Percentiles rank a stretch among this genome's conserved stretches.
Evolutionary conservation across 2,113 vertebrate genomes (phyloP).

Genomic region (Oreochromis niloticus): DNA sequence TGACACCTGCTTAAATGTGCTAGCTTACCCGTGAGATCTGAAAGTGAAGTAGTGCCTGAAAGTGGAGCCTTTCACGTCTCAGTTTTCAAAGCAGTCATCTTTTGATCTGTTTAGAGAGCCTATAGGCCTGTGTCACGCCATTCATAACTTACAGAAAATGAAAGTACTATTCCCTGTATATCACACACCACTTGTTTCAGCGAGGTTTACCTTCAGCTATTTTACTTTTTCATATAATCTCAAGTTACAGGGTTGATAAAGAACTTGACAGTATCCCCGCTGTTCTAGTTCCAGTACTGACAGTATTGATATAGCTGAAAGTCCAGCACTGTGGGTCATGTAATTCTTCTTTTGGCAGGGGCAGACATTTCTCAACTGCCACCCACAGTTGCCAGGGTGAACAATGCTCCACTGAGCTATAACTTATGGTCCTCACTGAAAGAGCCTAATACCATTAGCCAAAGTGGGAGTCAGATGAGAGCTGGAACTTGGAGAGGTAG

Average conservation of each 20-base stretch:
- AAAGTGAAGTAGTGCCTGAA: not conserved
- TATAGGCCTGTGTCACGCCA: not conserved
- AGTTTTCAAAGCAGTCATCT: not conserved
- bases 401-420: constrained; percentile 11
- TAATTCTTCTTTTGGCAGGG: constrained; percentile 23
- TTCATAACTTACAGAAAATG: not conserved
- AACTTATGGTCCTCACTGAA: constrained; percentile 19
- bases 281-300: not conserved
- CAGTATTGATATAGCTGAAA: constrained; percentile 15
- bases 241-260: not conserved
- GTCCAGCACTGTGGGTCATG: not conserved
- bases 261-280: not conserved
- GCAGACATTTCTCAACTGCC: constrained; percentile 33
- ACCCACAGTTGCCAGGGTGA: constrained; percentile 31
- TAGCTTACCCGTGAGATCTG: constrained; percentile 10
- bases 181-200: not conserved
- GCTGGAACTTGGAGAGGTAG: not conserved
- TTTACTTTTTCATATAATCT: not conserved
- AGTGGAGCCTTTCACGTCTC: not conserved
- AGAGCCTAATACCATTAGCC: constrained; percentile 10
- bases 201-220: not conserved
- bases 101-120: not conserved
- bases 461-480: constrained; percentile 17
- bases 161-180: not conserved
- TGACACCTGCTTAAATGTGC: constrained; percentile 16